phyloP scores from a whole-genome alignment of 2,888 invertebrate genomes.

The Ptilodon capucinus region DNA sequence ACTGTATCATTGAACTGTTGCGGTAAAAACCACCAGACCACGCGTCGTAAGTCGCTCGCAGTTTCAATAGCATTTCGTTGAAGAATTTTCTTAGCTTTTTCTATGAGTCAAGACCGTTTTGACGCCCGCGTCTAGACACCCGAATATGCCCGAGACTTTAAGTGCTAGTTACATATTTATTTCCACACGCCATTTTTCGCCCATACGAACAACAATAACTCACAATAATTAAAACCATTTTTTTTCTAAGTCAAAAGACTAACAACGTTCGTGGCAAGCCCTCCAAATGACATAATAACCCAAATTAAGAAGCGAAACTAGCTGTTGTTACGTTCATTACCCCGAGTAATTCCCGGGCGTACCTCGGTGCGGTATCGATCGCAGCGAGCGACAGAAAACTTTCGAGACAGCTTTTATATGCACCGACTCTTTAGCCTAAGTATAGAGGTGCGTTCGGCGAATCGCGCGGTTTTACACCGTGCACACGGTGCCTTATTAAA shows the following conservation, averaged over 20 bases:
- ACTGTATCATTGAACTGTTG: no score
- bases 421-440: constrained; percentile 75
- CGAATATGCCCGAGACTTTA: no score
- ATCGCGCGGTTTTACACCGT: constrained; percentile 43
- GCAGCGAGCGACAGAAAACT: constrained; percentile 80
- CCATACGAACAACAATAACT: not conserved
- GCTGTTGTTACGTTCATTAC: constrained; percentile 70
- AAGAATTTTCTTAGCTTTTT: no score
- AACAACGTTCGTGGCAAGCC: constrained; percentile 24
- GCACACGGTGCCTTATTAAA: constrained; percentile 22
- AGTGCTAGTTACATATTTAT: no score
- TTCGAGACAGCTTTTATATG: constrained; percentile 84
- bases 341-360: constrained; percentile 65
- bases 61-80: no score
- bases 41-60: no score
- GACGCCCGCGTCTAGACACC: no score
- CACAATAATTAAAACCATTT: constrained; percentile 1
- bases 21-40: no score
- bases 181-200: constrained; percentile 1
- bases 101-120: no score
- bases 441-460: constrained; percentile 55
- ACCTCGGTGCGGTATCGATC: constrained; percentile 74
- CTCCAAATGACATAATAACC: constrained; percentile 76
- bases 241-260: constrained; percentile 27
- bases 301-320: constrained; percentile 69